A percentile compares a stretch with the other conserved stretches of the same genome.
These are phyloP conservation scores for Drosophila hawaiiensis DNA, from an alignment of 2,888 invertebrate species.

Conservation along the genomic window DNA sequence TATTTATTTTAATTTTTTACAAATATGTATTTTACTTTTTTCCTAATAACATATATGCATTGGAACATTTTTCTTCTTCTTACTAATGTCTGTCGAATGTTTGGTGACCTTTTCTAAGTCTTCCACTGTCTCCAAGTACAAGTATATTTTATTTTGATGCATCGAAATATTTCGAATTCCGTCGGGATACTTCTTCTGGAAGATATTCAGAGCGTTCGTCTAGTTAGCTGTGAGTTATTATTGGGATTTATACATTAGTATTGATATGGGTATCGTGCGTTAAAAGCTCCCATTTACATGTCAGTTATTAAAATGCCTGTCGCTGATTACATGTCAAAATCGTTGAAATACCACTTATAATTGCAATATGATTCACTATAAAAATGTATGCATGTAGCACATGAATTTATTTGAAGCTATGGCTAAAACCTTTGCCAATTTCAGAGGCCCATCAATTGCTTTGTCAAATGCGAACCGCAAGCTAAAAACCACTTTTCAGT, in stretches of 20 bases:
- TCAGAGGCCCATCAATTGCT: conserved; percentile 74
- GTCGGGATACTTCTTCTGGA: background rate
- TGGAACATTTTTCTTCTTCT: too few species aligned
- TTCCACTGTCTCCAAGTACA: background rate
- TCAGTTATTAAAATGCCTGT: conserved; percentile 30
- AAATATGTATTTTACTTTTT: background rate
- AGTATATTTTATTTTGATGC: background rate
- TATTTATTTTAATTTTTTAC: background rate
- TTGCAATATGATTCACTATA: conserved; percentile 50
- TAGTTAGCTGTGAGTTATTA: background rate
- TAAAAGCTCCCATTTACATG: conserved; percentile 24
- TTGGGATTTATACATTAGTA: background rate
- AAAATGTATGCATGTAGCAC: conserved; percentile 38
- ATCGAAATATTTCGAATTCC: background rate
- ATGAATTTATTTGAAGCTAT: conserved; percentile 34
- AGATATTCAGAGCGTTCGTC: background rate
- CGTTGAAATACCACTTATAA: conserved; percentile 44
- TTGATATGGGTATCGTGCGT: background rate
- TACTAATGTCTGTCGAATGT: background rate
- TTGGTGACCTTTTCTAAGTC: background rate
- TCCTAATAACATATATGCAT: background rate
- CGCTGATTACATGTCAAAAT: conserved; percentile 48
- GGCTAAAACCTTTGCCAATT: conserved; percentile 49
- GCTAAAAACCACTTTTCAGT: conserved; percentile 76
- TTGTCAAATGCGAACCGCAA: conserved; percentile 74